Evolutionary conservation across 2,113 vertebrate genomes (phyloP).

Genomic region (Seriola quinqueradiata): DNA sequence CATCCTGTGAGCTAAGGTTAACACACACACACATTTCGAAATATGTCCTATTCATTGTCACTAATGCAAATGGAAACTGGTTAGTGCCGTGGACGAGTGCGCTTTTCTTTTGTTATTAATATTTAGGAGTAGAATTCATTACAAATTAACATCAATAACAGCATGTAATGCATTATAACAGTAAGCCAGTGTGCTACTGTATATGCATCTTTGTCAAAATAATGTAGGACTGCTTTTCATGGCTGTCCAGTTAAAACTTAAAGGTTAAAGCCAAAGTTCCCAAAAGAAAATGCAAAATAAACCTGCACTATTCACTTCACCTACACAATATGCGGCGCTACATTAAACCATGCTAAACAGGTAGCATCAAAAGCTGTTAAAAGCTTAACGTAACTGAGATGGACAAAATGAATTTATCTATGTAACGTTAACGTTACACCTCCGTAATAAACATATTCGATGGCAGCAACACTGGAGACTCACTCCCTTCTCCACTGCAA

Average conservation of each 20-base stretch:
- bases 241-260: background rate
- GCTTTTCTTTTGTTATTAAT: background rate
- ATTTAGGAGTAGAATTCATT: background rate
- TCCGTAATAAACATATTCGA: conserved; percentile 1
- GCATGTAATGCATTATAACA: background rate
- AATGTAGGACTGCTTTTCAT: background rate
- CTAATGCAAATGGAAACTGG: background rate
- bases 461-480: conserved; percentile 14
- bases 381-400: background rate
- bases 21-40: conserved; percentile 7
- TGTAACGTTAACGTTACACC: conserved; percentile 19
- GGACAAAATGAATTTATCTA: background rate
- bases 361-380: background rate
- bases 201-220: background rate
- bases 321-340: background rate
- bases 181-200: background rate
- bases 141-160: background rate
- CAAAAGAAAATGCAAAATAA: background rate
- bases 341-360: background rate
- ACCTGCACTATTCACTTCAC: background rate
- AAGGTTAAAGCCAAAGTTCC: background rate
- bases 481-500: conserved; percentile 22
- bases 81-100: background rate
- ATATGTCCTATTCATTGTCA: conserved; percentile 13
- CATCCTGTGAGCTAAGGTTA: conserved; percentile 2